Base-by-base conservation (phyloP, 2,888 invertebrate genomes). In the Stratiomys singularior region DNA sequence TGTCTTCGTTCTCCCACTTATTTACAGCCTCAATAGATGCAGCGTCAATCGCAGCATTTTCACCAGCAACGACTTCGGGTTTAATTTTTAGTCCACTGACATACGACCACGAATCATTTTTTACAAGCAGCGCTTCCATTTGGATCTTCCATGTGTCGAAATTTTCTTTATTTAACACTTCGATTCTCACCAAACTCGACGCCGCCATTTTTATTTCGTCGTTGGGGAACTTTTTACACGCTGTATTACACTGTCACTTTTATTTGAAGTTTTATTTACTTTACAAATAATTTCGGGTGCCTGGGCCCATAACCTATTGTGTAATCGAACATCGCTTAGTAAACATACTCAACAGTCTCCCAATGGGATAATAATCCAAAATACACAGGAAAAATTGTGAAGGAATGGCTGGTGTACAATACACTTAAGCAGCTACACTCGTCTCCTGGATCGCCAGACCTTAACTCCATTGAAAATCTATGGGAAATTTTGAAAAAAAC, bases 141-240 rank as follows among this genome's bases (percentile, higher is more conserved):
- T 71, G 71, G 1, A 71, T 71, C 7, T 58, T 74, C 74, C 74
- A 74, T 2, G 74, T 74, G 0, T 74, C 74, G 11, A 56, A 74
- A 52, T 74, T 74, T 1, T 60, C 60, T 1, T 44, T 21, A 0
- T 0, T 4, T 0, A 46, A 2, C 46, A 3, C 0, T 46, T 69
- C 69, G 0, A 69, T 1, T 0, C 69, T 0, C 18, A 1, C 1
- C 0, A 30, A 0, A 30, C 37, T 30, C 0, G 13, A 11, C n/a
- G 52, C 60, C 18, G 1, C 0, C 1, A 1, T 60, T 1, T 60
- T 60, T 0, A 1, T 18, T 18, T 18, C 1, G 1, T 52, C 52
- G 15, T 13, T 18, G 52, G 52, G n/a, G 15, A n/a, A 52, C 18
- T 52, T 52, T 52, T 52, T 7, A 15, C 1, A 0, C 0, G 1